These are phyloP conservation scores for Apostichopus californicus DNA, from an alignment of 35 echinoderm and acorn worm genomes.

Conservation along the genomic window DNA sequence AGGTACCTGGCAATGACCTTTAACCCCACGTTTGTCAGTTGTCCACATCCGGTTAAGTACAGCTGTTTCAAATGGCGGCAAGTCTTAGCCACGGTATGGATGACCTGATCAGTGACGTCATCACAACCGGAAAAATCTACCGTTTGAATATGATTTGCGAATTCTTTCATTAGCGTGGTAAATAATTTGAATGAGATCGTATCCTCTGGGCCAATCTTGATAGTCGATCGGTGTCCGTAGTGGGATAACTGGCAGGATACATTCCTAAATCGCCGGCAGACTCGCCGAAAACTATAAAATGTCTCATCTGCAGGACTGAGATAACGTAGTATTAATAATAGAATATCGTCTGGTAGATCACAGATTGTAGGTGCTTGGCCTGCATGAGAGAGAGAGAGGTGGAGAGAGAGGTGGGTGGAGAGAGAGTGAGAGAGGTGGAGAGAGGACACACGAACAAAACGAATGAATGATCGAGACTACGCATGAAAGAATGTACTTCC, in stretches of 20 bases:
- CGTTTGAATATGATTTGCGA: constrained; percentile 12
- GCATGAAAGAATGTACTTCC: neutral
- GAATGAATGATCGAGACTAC: neutral
- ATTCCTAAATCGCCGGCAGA: constrained; percentile 21
- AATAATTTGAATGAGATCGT: constrained; percentile 47
- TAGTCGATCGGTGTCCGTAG: neutral
- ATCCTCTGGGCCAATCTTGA: constrained; percentile 41
- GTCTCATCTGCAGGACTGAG: constrained; percentile 60
- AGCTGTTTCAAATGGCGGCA: constrained; percentile 23
- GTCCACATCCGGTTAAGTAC: constrained; percentile 57
- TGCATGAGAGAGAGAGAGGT: neutral
- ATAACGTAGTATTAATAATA: constrained; percentile 60
- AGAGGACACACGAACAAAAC: neutral
- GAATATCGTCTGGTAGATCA: constrained; percentile 73
- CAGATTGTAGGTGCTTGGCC: neutral
- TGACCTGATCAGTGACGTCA: constrained; percentile 70
- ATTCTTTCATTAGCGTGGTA: constrained; percentile 15
- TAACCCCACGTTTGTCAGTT: constrained; percentile 70
- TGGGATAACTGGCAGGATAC: constrained; percentile 1
- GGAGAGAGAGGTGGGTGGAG: neutral
- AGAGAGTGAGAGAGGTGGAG: neutral
- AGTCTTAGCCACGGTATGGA: constrained; percentile 45
- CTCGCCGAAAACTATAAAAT: constrained; percentile 38
- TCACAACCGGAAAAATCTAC: constrained; percentile 72
- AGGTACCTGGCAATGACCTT: constrained; percentile 53